Base-by-base conservation (phyloP, 1,140 invertebrate species). In the Oncopodura yosiiana region DNA sequence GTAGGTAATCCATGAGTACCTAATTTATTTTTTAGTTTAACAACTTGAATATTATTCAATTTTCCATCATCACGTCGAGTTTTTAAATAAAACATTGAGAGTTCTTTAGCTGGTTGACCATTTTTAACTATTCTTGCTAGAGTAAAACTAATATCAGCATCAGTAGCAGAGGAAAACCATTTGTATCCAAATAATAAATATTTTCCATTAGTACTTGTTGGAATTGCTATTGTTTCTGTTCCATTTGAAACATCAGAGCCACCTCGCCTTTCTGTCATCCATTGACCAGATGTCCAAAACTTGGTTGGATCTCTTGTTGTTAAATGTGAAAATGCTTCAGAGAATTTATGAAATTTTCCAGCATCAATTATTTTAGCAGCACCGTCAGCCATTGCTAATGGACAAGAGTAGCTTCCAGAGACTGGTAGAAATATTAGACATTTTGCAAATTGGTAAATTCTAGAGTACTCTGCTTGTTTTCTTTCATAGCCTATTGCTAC, bases 271-370 rank as follows among this genome's bases (percentile, higher is more conserved):
- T 80, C 78, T n/a, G 78, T 80, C 78, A 80, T 80, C 78, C 78
- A 80, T 62, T 80, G 78, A 11, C 78, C 78, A 53, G 75, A 77
- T n/a, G 78, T 80, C 78, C 78, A 80, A 61, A 78, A 78, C 14
- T 66, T 55, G 3, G 62, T 49, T 1, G 75, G 73, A 62, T 77
- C 67, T 39, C 75, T 61, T 34, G 70, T 68, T 4, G 69, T 75
- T 8, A 80, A 62, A 12, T 68, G 64, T 4, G 65, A 37, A 51
- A 62, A 76, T 3, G 72, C 70, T 24, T 65, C 66, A 19, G 62
- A 49, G 24, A 68, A 61, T n/a, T 65, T 34, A 14, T 32, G 30
- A 5, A 63, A 54, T 12, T 61, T 63, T 1, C 67, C 34, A 14
- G 72, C 73, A 63, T 74, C 68, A 41, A 78, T 65, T 14, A 74